Conservation (phyloP, 2,797 vertebrate species). For the Morus bassanus region DNA sequence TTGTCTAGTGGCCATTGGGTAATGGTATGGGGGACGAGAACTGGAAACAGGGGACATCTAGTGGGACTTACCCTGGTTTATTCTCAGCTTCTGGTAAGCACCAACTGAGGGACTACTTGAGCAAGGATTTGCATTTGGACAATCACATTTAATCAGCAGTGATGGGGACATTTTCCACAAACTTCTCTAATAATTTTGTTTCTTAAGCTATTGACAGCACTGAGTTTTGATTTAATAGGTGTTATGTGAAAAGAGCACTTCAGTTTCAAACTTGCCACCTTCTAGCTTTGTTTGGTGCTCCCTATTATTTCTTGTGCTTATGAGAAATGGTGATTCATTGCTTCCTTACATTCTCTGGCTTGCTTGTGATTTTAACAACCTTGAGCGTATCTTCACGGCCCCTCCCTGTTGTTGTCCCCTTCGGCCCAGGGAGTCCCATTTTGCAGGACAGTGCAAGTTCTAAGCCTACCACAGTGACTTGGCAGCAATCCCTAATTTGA, state of each 20-base stretch:
- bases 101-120: background rate
- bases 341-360: constrained; percentile 21
- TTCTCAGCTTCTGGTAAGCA: background rate
- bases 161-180: background rate
- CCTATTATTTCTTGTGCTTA: background rate
- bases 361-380: background rate
- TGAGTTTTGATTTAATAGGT: background rate
- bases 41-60: background rate
- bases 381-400: background rate
- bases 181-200: background rate
- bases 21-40: background rate
- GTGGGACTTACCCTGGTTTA: background rate
- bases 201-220: background rate
- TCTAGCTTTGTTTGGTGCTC: constrained; percentile 4
- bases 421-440: background rate
- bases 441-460: background rate
- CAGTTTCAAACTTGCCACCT: background rate
- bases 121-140: background rate
- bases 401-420: background rate
- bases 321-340: background rate
- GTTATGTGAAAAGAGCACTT: background rate
- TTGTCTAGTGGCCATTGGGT: background rate
- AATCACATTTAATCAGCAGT: background rate
- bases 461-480: background rate
- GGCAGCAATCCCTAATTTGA: background rate